Base-by-base conservation (phyloP, 2,888 invertebrate genomes). In the Cremastinae sp. region DNA sequence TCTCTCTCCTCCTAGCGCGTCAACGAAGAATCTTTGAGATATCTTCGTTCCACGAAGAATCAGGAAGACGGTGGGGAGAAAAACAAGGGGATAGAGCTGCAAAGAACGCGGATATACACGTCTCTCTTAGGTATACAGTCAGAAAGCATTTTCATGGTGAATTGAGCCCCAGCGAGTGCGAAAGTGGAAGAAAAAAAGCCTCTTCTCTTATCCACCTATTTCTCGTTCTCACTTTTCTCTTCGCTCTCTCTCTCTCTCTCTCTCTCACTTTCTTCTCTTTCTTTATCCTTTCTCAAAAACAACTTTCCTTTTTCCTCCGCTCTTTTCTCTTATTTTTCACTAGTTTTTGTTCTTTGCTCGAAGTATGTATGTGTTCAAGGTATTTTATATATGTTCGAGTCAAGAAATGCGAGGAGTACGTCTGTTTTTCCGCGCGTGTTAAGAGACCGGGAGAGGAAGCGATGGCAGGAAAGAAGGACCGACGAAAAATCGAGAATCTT, bases 61-160 rank as follows among this genome's bases (percentile, higher is more conserved):
- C 41, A 54, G 47, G 54, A n/a, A 61, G 54, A 47, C 7, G 20
- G 54, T n/a, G 49, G 53, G 65, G n/a, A 59, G 36, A 65, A 3
- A 36, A 47, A 22, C 20, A 16, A 18, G 20, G 28, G 45, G 10
- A 43, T 62, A 43, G 66, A 69, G 65, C 47, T 34, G 61, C 38
- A 49, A 65, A 49, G 59, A 56, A 65, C 54, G 70, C 47, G 76
- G 71, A 75, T 72, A 77, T 77, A 78, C 78, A 43, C 61, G 34
- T 70, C 69, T 69, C 69, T 54, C 43, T 59, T 59, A 22, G 36
- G 62, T 59, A 59, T 58, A 62, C 69, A 59, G 69, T 71, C 56
- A 70, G 68, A 78, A 82, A 81, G 72, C 83, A 77, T 81, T 84
- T 84, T 81, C 84, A 84, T 81, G 82, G 78, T 74, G 82, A 81